Conservation (phyloP, 1,140 invertebrate genomes). For the Arctopsyche grandis region DNA sequence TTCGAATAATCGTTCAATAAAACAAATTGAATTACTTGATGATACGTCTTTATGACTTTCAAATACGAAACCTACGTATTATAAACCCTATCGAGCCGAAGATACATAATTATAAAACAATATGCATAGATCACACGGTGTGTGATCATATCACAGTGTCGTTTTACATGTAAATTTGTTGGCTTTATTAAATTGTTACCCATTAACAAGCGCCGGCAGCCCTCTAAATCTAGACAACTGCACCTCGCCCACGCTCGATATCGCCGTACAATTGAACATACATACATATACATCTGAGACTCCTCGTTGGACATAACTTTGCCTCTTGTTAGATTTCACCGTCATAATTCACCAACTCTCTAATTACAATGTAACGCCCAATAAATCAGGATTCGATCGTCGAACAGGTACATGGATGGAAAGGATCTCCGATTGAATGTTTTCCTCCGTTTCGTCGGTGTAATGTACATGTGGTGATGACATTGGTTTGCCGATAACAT, state of each 20-base stretch:
- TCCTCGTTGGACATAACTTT: conserved; percentile 37
- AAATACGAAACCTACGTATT: too few species aligned
- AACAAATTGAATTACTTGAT: too few species aligned
- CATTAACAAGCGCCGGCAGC: conserved; percentile 36
- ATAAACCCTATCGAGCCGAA: too few species aligned
- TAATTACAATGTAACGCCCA: conserved; percentile 44
- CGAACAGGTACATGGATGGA: background rate
- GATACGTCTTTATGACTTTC: too few species aligned
- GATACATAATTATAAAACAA: conserved; percentile 1
- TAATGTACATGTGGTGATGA: too few species aligned
- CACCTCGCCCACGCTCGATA: conserved; percentile 10
- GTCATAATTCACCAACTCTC: conserved; percentile 42
- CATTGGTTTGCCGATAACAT: conserved; percentile 9
- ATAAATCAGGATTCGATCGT: conserved; percentile 38
- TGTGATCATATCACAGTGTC: conserved; percentile 24
- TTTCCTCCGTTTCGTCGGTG: too few species aligned
- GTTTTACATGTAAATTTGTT: conserved; percentile 36
- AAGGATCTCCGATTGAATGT: too few species aligned
- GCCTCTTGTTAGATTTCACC: conserved; percentile 31
- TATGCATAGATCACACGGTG: background rate
- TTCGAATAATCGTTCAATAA: too few species aligned
- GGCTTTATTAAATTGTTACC: conserved; percentile 35
- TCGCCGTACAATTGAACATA: background rate
- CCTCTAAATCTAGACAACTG: conserved; percentile 28
- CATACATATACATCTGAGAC: conserved; percentile 17